Evolutionary conservation across 1,140 invertebrate species (phyloP).

Genomic region (Drosophila lowei): DNA sequence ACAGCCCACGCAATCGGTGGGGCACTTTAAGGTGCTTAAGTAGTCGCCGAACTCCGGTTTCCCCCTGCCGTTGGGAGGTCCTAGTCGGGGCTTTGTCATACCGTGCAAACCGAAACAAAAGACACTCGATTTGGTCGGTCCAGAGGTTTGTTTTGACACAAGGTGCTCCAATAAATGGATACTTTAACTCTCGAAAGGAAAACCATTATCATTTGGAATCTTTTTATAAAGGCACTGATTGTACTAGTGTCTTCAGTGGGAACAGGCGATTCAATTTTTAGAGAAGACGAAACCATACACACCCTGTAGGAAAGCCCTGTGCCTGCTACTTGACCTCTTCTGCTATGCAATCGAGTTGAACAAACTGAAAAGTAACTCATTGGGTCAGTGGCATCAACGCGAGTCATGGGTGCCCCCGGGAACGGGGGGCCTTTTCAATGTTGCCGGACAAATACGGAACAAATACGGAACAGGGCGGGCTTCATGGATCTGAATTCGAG

Average conservation of each 20-base stretch:
- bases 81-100: conserved; percentile 11
- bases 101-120: conserved; percentile 11
- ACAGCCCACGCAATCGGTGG: conserved; percentile 30
- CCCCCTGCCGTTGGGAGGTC: conserved; percentile 19
- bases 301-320: too few species aligned
- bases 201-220: too few species aligned
- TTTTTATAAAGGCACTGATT: too few species aligned
- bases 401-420: not conserved
- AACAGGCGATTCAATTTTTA: too few species aligned
- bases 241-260: too few species aligned
- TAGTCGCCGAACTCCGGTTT: conserved; percentile 1
- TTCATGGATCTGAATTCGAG: conserved; percentile 29
- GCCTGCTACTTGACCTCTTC: not conserved
- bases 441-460: conserved; percentile 67
- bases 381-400: conserved; percentile 72
- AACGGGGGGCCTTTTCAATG: conserved; percentile 33
- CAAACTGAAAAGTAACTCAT: conserved; percentile 63
- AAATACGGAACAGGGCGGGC: conserved; percentile 62
- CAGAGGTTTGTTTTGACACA: not conserved
- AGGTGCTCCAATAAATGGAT: not conserved
- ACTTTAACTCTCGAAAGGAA: not conserved
- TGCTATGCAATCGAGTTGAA: conserved; percentile 34
- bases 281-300: too few species aligned
- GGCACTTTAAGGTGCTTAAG: conserved; percentile 31
- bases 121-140: conserved; percentile 1